A percentile compares a stretch with the other conserved stretches of the same genome.
Conservation (phyloP, 2,113 vertebrate genomes). For the Heteronetta atricapilla region DNA sequence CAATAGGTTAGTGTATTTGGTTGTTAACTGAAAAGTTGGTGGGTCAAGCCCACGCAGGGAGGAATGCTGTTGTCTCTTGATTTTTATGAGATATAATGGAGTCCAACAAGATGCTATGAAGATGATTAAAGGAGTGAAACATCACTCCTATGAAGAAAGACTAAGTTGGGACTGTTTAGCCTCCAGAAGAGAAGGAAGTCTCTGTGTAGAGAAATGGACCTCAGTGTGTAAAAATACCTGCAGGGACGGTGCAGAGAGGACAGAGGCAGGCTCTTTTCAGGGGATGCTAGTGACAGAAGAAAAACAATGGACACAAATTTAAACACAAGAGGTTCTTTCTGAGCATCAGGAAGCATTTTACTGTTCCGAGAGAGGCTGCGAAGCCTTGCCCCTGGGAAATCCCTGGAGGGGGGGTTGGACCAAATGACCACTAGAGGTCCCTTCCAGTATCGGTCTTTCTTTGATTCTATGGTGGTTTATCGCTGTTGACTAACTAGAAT, state of each 20-base stretch:
- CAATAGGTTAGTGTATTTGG: conserved; percentile 39
- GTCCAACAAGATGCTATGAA: not conserved
- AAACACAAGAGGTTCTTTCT: not conserved
- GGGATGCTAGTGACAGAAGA: not conserved
- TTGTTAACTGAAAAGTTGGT: conserved; percentile 73
- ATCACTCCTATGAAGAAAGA: not conserved
- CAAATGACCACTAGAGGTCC: not conserved
- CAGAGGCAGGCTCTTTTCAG: not conserved
- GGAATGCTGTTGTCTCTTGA: not conserved
- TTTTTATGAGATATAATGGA: not conserved
- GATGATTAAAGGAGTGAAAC: not conserved
- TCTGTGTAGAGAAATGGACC: not conserved
- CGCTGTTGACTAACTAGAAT: not conserved
- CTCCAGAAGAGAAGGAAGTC: not conserved
- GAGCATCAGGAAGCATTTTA: not conserved
- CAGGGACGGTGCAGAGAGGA: not conserved
- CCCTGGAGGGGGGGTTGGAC: not conserved
- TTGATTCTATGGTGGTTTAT: not conserved
- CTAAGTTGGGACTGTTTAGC: not conserved
- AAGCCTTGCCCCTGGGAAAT: not conserved
- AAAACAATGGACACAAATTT: not conserved
- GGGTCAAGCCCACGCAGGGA: not conserved
- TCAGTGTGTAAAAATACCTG: not conserved
- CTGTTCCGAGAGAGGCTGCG: not conserved
- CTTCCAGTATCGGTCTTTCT: not conserved